These are phyloP conservation scores for Noctua comes DNA, from an alignment of 2,888 invertebrate species.

Conservation along the genomic window DNA sequence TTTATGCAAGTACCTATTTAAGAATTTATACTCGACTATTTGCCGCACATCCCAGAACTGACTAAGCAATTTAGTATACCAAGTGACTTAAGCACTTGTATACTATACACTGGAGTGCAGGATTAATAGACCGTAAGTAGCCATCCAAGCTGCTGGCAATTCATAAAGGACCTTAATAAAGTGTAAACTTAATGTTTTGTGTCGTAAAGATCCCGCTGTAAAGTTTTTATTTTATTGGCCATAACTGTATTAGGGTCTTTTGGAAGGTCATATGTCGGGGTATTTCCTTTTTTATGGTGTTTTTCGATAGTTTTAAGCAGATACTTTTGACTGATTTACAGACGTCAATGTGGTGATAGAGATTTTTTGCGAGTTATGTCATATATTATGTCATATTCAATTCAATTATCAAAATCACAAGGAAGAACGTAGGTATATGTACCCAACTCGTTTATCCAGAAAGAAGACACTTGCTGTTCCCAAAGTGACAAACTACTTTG, in stretches of 20 bases:
- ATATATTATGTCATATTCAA: too few relatives aligned
- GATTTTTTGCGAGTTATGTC: too few relatives aligned
- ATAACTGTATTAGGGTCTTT: slow-evolving; percentile 46
- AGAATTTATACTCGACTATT: slow-evolving; percentile 11
- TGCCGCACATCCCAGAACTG: slow-evolving; percentile 30
- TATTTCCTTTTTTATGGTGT: neutral
- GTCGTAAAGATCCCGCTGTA: slow-evolving; percentile 65
- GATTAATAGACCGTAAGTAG: slow-evolving; percentile 59
- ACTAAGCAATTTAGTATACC: slow-evolving; percentile 36
- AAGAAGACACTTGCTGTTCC: too few relatives aligned
- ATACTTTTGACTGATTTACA: neutral
- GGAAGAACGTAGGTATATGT: too few relatives aligned
- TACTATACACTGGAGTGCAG: slow-evolving; percentile 30
- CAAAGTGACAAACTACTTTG: too few relatives aligned
- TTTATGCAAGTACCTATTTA: neutral
- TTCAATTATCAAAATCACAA: too few relatives aligned
- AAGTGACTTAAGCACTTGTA: slow-evolving; percentile 34
- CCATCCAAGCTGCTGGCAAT: slow-evolving; percentile 47
- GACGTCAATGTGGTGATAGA: neutral
- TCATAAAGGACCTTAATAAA: slow-evolving; percentile 69
- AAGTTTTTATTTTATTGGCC: slow-evolving; percentile 63
- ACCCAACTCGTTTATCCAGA: too few relatives aligned
- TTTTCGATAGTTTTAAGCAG: neutral
- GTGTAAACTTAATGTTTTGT: slow-evolving; percentile 64
- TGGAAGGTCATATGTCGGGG: slow-evolving; percentile 29